Evolutionary conservation across 2,113 vertebrate species (phyloP), one percentile per base, ranked within the genome.

Genomic region (Anseranas semipalmata): DNA sequence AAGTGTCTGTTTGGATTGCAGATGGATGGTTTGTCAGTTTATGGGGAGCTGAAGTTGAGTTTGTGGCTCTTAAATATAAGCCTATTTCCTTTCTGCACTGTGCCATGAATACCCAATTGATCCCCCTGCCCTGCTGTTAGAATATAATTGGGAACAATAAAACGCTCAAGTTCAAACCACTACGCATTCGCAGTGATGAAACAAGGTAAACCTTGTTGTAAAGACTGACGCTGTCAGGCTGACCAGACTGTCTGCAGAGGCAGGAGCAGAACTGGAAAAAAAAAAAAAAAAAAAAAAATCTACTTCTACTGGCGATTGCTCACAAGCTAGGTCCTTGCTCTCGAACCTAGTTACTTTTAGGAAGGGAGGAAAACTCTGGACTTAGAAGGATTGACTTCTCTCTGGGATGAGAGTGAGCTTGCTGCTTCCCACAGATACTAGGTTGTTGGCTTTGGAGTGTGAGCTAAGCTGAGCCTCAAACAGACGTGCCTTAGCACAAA

Each of bases 111-210:
- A 13, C 52, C 37, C 13, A 1, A 5, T 33, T 28, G 58, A 48
- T 66, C 33, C 37, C 39, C 39, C n/a, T 50, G 45, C 45, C 45
- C 35, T 0, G 5, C 45, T 10, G 60, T 39, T 60, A 60, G 67
- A 85, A 22, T 20, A 15, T 9, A 25, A 46, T 16, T 12, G 45
- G 39, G 73, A 59, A 30, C 45, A 60, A 41, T 4, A 15, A 27
- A 46, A 53, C 0, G 13, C 2, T 3, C 6, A 1, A 35, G 72
- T 39, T 71, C 50, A 22, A 60, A 62, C 17, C 17, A 3, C 67
- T 12, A 1, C 2, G 27, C 7, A 10, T 43, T 50, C 15, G 2
- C 46, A 13, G 41, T 1, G 21, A 2, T 58, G 13, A 21, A 25
- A 25, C 30, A 16, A 19, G 58, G 46, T 6, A 10, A 72, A 83